phyloP scores from a whole-genome alignment of 2,888 invertebrate genomes.

The Cantharis rufa region DNA sequence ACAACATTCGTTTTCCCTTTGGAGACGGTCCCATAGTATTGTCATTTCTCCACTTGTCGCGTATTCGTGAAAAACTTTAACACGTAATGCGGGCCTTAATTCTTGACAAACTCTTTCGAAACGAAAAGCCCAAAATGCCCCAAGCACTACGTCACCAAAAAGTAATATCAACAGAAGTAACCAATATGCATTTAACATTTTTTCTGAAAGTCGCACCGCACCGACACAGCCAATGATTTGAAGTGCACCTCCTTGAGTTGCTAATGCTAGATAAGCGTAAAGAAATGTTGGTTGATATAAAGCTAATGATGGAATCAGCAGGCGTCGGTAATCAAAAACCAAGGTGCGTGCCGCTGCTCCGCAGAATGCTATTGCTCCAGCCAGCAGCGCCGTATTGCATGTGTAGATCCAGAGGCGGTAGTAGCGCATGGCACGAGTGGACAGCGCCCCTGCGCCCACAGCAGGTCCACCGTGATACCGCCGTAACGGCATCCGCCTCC shows the following conservation, averaged over 20 bases:
- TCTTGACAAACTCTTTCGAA: constrained; percentile 76
- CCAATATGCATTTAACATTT: constrained; percentile 84
- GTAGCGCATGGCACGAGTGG: constrained; percentile 69
- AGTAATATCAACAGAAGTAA: constrained; percentile 75
- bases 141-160: constrained; percentile 82
- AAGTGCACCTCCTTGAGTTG: constrained; percentile 68
- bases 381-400: constrained; percentile 85
- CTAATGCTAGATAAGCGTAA: constrained; percentile 81
- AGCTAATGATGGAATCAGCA: constrained; percentile 73
- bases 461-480: constrained; percentile 62
- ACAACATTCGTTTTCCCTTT: constrained; percentile 77
- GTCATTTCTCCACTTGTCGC: constrained; percentile 73
- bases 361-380: constrained; percentile 80
- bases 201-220: constrained; percentile 78
- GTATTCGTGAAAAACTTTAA: constrained; percentile 69
- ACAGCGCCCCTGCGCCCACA: constrained; percentile 56
- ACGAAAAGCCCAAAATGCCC: constrained; percentile 83
- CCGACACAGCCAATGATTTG: constrained; percentile 82
- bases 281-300: constrained; percentile 67
- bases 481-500: constrained; percentile 58
- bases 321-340: constrained; percentile 70
- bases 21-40: constrained; percentile 77
- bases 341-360: constrained; percentile 75
- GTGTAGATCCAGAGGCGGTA: constrained; percentile 92
- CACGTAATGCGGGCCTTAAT: constrained; percentile 66